Conservation (phyloP, 2,113 vertebrate genomes). For the Grus americana region DNA sequence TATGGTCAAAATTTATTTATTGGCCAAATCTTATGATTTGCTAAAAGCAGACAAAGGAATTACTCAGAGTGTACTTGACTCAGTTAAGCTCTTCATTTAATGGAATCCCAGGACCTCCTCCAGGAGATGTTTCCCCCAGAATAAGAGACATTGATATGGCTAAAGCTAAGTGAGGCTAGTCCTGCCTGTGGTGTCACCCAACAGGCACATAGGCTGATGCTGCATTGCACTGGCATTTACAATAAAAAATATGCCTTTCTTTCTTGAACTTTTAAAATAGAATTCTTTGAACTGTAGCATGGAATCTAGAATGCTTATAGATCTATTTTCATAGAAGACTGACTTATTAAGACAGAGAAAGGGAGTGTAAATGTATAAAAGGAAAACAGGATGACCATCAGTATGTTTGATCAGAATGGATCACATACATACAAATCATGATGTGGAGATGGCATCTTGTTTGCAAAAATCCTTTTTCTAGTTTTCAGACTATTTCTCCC, state of each 20-base stretch:
- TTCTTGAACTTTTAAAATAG: neutral
- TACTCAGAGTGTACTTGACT: neutral
- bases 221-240: neutral
- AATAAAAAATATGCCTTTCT: neutral
- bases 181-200: neutral
- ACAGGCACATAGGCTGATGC: neutral
- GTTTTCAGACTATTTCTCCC: neutral
- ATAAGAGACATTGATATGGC: neutral
- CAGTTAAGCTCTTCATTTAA: neutral
- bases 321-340: neutral
- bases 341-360: neutral
- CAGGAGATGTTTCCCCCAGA: neutral
- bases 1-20: neutral
- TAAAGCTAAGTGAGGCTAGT: neutral
- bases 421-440: neutral
- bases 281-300: neutral
- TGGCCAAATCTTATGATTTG: neutral
- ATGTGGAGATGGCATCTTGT: neutral
- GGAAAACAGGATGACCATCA: neutral
- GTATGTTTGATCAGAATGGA: neutral
- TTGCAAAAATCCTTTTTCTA: neutral
- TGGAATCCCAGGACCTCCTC: neutral
- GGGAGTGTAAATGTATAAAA: neutral
- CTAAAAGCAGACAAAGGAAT: neutral
- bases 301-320: neutral